phyloP scores from a whole-genome alignment of 2,888 invertebrate species.

The Tenodera sinensis region DNA sequence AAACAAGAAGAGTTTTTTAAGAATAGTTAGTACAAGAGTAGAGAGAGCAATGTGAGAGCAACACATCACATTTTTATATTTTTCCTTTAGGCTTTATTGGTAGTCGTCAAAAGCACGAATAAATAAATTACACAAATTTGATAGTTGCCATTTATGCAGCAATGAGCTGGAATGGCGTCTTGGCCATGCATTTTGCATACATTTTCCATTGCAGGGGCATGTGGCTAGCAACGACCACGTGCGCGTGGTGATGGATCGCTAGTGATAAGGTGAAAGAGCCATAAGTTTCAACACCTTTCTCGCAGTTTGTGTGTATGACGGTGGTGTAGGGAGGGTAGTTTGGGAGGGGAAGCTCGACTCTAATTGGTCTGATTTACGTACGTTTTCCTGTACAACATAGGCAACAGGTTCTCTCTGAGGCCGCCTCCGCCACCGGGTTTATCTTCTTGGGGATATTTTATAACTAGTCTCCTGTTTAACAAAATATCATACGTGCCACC shows the following conservation, averaged over 20 bases:
- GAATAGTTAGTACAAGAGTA: too few species aligned
- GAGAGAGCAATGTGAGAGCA: too few species aligned
- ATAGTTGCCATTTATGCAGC: too few species aligned
- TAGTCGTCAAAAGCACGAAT: too few species aligned
- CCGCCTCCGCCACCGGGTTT: neutral
- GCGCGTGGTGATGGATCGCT: neutral
- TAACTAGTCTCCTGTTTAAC: neutral
- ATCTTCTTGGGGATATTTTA: conserved; percentile 17
- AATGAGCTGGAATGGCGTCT: too few species aligned
- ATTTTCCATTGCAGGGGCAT: neutral
- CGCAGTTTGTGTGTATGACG: neutral
- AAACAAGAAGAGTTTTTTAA: too few species aligned
- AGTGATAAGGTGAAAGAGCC: conserved; percentile 14
- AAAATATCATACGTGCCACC: neutral
- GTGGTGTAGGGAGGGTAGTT: neutral
- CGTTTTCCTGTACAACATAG: conserved; percentile 16
- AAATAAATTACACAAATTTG: too few species aligned
- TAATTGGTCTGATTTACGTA: conserved; percentile 19
- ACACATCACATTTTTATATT: too few species aligned
- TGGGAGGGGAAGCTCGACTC: conserved; percentile 7
- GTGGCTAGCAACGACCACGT: neutral
- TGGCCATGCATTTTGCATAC: neutral
- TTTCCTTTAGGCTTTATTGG: too few species aligned
- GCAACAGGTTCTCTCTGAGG: conserved; percentile 3
- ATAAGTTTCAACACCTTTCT: conserved; percentile 15